Percentiles rank a stretch among this genome's conserved stretches.
Evolutionary conservation across 2,888 invertebrate genomes (phyloP).

Genomic region (Trypoxylon attenuatum): DNA sequence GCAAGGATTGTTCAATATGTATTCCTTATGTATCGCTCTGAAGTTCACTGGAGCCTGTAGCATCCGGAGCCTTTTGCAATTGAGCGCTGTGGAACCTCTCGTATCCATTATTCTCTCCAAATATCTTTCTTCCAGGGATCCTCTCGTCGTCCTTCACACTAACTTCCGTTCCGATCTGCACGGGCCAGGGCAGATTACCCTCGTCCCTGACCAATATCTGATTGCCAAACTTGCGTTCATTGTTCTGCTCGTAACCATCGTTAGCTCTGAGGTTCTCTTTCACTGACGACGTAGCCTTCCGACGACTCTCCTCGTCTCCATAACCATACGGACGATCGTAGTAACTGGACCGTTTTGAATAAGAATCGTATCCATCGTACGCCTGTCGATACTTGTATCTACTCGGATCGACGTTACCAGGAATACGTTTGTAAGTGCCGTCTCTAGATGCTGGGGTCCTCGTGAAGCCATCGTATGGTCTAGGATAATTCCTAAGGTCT

Average conservation of each 20-base stretch:
- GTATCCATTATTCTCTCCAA: constrained; percentile 62
- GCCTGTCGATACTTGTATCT: constrained; percentile 61
- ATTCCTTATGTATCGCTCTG: constrained; percentile 44
- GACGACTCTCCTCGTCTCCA: constrained; percentile 36
- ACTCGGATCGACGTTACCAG: constrained; percentile 59
- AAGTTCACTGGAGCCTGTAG: constrained; percentile 48
- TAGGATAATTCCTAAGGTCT: constrained; percentile 64
- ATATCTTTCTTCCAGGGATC: constrained; percentile 66
- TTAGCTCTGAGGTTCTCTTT: constrained; percentile 38
- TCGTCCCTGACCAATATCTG: constrained; percentile 49
- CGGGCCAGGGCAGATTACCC: constrained; percentile 64
- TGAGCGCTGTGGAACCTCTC: constrained; percentile 63
- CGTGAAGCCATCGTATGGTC: constrained; percentile 56
- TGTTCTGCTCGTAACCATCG: constrained; percentile 42
- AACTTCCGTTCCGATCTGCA: constrained; percentile 67
- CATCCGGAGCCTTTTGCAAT: constrained; percentile 53
- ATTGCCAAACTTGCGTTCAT: constrained; percentile 47
- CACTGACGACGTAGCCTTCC: constrained; percentile 33
- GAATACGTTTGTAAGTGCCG: constrained; percentile 50
- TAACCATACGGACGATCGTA: constrained; percentile 54
- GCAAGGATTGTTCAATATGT: no score
- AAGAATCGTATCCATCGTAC: constrained; percentile 62
- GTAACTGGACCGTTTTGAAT: constrained; percentile 58
- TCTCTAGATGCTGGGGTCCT: constrained; percentile 49
- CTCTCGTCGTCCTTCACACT: constrained; percentile 69